Percentiles rank a stretch among this genome's conserved stretches.
Evolutionary conservation across 2,888 invertebrate genomes (phyloP).

Genomic region (Dasysyrphus tricinctus): DNA sequence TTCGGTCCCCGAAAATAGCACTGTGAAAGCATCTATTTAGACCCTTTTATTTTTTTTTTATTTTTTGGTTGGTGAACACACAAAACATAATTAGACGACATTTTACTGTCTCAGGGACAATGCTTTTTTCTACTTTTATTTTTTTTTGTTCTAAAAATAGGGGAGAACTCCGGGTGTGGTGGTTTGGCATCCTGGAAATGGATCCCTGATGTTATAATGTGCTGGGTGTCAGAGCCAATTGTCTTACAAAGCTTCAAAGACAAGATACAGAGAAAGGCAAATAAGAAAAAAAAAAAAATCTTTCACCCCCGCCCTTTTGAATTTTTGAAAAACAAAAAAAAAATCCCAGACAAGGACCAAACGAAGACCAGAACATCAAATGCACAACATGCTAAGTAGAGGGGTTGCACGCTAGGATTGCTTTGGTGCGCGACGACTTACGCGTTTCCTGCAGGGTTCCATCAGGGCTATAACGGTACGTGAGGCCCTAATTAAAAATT

Average conservation of each 20-base stretch:
- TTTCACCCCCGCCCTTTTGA: constrained; percentile 23
- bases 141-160: neutral
- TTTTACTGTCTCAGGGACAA: constrained; percentile 70
- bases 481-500: constrained; percentile 74
- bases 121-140: constrained; percentile 5
- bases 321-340: constrained; percentile 5
- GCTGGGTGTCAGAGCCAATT: constrained; percentile 64
- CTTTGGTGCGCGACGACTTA: constrained; percentile 27
- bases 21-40: constrained; percentile 48
- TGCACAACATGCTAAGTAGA: constrained; percentile 71
- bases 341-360: constrained; percentile 33
- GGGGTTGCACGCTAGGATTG: constrained; percentile 63
- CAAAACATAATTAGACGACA: constrained; percentile 75
- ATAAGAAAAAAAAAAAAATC: constrained; percentile 33
- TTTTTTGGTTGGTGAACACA: constrained; percentile 57
- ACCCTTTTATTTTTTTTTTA: constrained; percentile 37
- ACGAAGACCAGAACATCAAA: constrained; percentile 49
- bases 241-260: constrained; percentile 51
- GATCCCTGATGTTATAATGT: constrained; percentile 62
- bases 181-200: constrained; percentile 40
- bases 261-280: constrained; percentile 14
- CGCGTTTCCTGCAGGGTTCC: constrained; percentile 13
- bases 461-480: constrained; percentile 34
- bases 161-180: constrained; percentile 9
- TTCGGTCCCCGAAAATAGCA: neutral